Conservation (phyloP, 2,888 invertebrate species). For the Cecidostiba fungosa region DNA sequence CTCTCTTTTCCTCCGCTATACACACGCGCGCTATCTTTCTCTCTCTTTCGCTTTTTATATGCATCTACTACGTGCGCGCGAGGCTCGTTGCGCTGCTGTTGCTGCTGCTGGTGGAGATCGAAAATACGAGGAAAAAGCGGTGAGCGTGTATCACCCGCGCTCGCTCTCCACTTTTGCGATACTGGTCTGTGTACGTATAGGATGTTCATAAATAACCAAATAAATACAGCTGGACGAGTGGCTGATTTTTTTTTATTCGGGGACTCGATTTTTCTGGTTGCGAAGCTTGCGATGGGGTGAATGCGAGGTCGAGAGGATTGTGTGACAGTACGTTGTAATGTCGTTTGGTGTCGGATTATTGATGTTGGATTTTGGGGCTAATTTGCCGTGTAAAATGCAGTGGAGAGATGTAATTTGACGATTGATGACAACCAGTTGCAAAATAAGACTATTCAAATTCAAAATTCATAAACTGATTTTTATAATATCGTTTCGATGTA, state of each 20-base stretch:
- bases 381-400: too few relatives aligned
- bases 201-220: conserved; percentile 55
- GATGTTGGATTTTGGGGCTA: too few relatives aligned
- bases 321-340: too few relatives aligned
- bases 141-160: conserved; percentile 30
- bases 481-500: too few relatives aligned
- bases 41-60: conserved; percentile 50
- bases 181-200: neutral
- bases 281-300: neutral
- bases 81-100: neutral
- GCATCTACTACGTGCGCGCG: conserved; percentile 22
- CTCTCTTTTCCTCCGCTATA: conserved; percentile 20
- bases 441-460: too few relatives aligned
- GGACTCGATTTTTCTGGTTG: neutral
- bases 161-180: conserved; percentile 53
- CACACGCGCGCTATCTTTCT: neutral
- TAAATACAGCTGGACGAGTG: conserved; percentile 34
- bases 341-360: too few relatives aligned
- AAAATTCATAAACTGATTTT: too few relatives aligned
- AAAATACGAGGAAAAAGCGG: conserved; percentile 57
- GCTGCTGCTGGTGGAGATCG: conserved; percentile 28
- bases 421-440: too few relatives aligned
- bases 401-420: too few relatives aligned
- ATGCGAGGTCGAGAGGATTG: neutral
- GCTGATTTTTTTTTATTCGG: conserved; percentile 28